These are phyloP conservation scores for Camptogramma bilineatum DNA, from an alignment of 2,888 invertebrate species.

Conservation along the genomic window DNA sequence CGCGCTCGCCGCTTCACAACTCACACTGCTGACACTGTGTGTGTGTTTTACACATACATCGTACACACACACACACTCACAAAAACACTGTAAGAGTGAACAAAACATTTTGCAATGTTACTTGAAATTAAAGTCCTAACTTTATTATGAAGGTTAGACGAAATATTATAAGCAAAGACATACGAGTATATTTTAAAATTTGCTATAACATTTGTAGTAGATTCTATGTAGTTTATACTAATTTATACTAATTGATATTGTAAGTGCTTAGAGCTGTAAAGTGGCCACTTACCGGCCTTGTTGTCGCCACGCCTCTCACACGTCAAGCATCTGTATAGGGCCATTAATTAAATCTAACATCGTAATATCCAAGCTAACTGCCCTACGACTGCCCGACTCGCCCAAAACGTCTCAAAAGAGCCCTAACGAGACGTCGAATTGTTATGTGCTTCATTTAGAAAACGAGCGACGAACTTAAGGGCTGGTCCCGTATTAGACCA, in stretches of 20 bases:
- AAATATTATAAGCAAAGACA: too few species aligned
- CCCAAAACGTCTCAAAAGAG: slow-evolving; percentile 33
- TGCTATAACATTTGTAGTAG: too few species aligned
- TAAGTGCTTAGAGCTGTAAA: too few species aligned
- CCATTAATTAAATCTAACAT: slow-evolving; percentile 37
- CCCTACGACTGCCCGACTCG: slow-evolving; percentile 26
- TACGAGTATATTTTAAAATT: too few species aligned
- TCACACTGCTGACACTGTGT: neutral
- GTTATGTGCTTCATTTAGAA: slow-evolving; percentile 41
- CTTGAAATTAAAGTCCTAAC: too few species aligned
- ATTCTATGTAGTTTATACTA: too few species aligned
- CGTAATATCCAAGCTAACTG: slow-evolving; percentile 36
- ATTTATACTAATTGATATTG: too few species aligned
- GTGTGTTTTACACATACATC: neutral
- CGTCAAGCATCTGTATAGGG: slow-evolving; percentile 29
- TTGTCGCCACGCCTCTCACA: slow-evolving; percentile 15
- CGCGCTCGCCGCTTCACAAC: neutral
- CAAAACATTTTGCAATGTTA: neutral
- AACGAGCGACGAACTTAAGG: slow-evolving; percentile 31
- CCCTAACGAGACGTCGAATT: slow-evolving; percentile 39
- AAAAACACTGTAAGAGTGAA: too few species aligned
- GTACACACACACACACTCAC: neutral
- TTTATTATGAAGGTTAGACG: too few species aligned
- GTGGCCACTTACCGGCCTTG: slow-evolving; percentile 9
- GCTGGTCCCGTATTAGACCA: slow-evolving; percentile 10